phyloP scores from a whole-genome alignment of 1,140 invertebrate species.

The Hylaeus anthracinus region DNA sequence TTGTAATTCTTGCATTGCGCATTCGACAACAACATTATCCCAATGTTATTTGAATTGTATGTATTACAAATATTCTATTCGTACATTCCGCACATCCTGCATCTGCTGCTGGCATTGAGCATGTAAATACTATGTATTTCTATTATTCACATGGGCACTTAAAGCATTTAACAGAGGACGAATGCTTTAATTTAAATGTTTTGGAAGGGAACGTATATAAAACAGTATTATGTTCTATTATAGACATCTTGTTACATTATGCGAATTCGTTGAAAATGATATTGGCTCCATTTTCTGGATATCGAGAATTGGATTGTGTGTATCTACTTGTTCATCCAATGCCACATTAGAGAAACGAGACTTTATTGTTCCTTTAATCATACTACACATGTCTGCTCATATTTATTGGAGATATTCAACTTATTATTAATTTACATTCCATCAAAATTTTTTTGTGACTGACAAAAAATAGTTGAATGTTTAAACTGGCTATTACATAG shows the following conservation, averaged over 20 bases:
- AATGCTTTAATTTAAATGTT: conserved; percentile 27
- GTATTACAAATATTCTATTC: conserved; percentile 45
- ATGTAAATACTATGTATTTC: conserved; percentile 33
- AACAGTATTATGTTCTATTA: conserved; percentile 2
- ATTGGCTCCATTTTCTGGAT: conserved; percentile 11
- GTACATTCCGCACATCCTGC: conserved; percentile 48
- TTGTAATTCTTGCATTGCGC: conserved; percentile 9
- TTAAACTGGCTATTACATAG: conserved; percentile 8
- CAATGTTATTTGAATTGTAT: conserved; percentile 31
- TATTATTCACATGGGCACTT: conserved; percentile 19
- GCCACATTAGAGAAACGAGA: conserved; percentile 15
- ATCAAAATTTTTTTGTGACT: conserved; percentile 29
- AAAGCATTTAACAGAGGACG: conserved; percentile 5
- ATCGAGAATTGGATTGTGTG: conserved; percentile 16
- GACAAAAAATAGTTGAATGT: conserved; percentile 9
- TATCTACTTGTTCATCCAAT: conserved; percentile 19
- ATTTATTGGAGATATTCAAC: conserved; percentile 28
- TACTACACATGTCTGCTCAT: conserved; percentile 13
- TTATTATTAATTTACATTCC: conserved; percentile 44
- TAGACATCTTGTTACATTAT: conserved; percentile 20
- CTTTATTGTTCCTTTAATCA: conserved; percentile 27
- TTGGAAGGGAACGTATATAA: conserved; percentile 10
- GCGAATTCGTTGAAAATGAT: conserved; percentile 7
- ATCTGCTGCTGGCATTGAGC: conserved; percentile 20
- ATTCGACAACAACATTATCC: conserved; percentile 3